These are phyloP conservation scores for Platysteira castanea DNA, from an alignment of 2,113 vertebrate genomes.

Conservation along the genomic window DNA sequence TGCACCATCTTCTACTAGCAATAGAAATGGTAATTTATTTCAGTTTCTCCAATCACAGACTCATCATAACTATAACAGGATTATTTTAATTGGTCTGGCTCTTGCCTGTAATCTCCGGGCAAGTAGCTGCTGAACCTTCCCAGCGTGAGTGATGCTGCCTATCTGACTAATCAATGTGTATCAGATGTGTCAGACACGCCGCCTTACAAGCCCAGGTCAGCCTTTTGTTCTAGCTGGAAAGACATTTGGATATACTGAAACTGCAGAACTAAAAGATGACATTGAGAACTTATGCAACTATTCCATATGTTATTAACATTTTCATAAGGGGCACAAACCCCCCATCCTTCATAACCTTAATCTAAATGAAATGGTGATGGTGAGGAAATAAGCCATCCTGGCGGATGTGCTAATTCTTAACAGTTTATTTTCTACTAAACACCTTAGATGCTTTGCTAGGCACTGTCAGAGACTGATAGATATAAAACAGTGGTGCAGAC, in stretches of 20 bases:
- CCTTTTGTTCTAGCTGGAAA: background rate
- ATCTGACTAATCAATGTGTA: background rate
- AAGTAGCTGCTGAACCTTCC: background rate
- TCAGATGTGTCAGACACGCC: background rate
- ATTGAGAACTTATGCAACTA: background rate
- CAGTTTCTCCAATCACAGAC: background rate
- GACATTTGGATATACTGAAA: background rate
- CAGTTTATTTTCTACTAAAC: background rate
- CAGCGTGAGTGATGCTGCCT: background rate
- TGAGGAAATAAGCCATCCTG: background rate
- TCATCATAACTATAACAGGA: background rate
- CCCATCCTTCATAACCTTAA: background rate
- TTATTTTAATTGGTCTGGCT: background rate
- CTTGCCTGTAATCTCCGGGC: background rate
- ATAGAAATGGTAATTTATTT: background rate
- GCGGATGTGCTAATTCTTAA: background rate
- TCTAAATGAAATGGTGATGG: background rate
- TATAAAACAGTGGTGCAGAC: background rate
- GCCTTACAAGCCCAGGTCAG: background rate
- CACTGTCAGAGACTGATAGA: background rate
- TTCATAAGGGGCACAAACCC: background rate
- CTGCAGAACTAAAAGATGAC: background rate
- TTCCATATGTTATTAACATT: background rate
- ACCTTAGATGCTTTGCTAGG: background rate
- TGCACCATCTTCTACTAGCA: background rate